Conservation (phyloP, 1,140 invertebrate species). For the Pachypeltis micranthus region DNA sequence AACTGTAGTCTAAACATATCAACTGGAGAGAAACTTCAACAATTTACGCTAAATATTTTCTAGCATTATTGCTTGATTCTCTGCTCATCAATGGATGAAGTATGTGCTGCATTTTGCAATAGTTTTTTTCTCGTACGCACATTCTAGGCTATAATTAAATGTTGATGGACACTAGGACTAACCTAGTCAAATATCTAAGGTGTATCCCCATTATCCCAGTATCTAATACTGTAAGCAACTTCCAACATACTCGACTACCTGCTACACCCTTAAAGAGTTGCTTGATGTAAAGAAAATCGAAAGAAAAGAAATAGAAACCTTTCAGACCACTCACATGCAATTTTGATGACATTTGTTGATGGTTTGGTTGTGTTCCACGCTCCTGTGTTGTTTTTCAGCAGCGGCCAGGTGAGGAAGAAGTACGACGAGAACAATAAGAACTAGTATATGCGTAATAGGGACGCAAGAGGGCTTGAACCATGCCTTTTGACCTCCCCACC, state of each 20-base stretch:
- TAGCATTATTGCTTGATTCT: no score
- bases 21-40: no score
- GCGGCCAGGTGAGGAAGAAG: constrained; percentile 55
- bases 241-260: no score
- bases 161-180: no score
- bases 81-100: constrained; percentile 58
- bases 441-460: constrained; percentile 61
- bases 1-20: no score
- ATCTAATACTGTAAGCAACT: no score
- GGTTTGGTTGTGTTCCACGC: constrained; percentile 1
- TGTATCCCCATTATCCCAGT: constrained; percentile 42
- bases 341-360: constrained; percentile 16
- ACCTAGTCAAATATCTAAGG: constrained; percentile 57
- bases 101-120: no score
- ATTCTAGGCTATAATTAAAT: no score
- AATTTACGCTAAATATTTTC: constrained; percentile 37
- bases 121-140: no score
- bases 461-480: constrained; percentile 67
- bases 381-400: constrained; percentile 22
- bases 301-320: no score
- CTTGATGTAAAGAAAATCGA: no score
- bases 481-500: constrained; percentile 35
- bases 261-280: no score
- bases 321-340: constrained; percentile 24
- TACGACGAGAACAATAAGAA: constrained; percentile 62